Conservation (phyloP, 1,140 invertebrate species). For the Hycleus phaleratus region DNA sequence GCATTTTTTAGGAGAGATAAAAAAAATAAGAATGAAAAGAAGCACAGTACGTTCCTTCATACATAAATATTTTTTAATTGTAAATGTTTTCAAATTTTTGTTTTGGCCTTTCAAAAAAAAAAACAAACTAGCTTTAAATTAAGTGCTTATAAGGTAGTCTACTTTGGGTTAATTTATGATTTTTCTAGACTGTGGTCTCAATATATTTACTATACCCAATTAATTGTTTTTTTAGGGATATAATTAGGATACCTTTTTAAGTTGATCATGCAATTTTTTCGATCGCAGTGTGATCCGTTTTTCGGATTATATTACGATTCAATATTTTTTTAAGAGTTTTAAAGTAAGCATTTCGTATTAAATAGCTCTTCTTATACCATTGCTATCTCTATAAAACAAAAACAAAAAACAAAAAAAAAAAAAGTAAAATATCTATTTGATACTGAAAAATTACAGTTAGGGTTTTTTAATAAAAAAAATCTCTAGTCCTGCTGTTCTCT, state of each 20-base stretch:
- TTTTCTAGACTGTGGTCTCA: slow-evolving; percentile 34
- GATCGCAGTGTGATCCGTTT: background rate
- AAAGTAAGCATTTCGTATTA: slow-evolving; percentile 26
- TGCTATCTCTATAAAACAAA: slow-evolving; percentile 26
- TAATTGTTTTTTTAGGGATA: slow-evolving; percentile 28
- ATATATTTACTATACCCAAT: slow-evolving; percentile 15
- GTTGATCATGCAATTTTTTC: slow-evolving; percentile 18
- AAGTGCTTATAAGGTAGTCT: slow-evolving; percentile 24
- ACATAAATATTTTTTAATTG: slow-evolving; percentile 7
- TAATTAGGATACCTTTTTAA: slow-evolving; percentile 24
- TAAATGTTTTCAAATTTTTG: background rate
- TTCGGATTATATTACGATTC: too few species aligned
- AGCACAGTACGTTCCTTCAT: slow-evolving; percentile 7
- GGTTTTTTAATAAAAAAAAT: slow-evolving; percentile 39
- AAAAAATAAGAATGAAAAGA: slow-evolving; percentile 7
- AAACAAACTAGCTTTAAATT: background rate
- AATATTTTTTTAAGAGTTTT: background rate
- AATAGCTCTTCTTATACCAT: slow-evolving; percentile 32
- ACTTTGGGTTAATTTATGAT: slow-evolving; percentile 16
- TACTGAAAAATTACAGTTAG: slow-evolving; percentile 36
- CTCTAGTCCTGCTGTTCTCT: slow-evolving; percentile 39
- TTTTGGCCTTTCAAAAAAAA: too few species aligned
- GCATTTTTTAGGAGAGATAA: background rate
- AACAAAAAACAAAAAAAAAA: too few species aligned
- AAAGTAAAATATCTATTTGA: slow-evolving; percentile 24